These are phyloP conservation scores for Geotrypetes seraphini DNA, from an alignment of 2,797 vertebrate species.

Conservation along the genomic window DNA sequence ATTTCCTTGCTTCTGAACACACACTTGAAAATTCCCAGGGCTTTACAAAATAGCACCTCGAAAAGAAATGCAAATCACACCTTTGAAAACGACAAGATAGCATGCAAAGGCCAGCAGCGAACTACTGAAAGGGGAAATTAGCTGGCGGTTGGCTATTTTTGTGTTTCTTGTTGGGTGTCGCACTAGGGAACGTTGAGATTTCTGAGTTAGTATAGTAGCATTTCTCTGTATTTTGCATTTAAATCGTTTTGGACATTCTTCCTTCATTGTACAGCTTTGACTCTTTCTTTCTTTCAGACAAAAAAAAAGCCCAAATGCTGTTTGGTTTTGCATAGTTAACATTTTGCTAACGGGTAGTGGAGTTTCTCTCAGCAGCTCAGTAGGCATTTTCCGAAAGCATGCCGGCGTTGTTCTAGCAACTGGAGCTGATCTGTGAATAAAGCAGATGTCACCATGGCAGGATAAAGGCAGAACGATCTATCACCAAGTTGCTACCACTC, in stretches of 20 bases:
- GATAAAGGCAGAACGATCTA: slow-evolving; percentile 57
- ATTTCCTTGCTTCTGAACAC: too few relatives aligned
- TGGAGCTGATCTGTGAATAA: slow-evolving; percentile 71
- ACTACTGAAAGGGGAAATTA: slow-evolving; percentile 15
- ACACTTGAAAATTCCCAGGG: not conserved
- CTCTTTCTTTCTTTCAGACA: slow-evolving; percentile 38
- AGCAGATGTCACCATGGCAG: slow-evolving; percentile 72
- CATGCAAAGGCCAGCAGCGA: not conserved
- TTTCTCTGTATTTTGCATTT: slow-evolving; percentile 55
- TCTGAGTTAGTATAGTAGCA: slow-evolving; percentile 40
- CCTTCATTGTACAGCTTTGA: slow-evolving; percentile 38
- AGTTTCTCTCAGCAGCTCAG: slow-evolving; percentile 65
- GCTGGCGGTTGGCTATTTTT: slow-evolving; percentile 33
- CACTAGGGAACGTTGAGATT: slow-evolving; percentile 35
- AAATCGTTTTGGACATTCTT: slow-evolving; percentile 77
- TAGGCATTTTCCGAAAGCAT: slow-evolving; percentile 75
- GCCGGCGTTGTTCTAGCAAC: slow-evolving; percentile 77
- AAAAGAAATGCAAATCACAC: too few relatives aligned
- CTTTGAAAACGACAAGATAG: too few relatives aligned
- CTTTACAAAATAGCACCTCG: too few relatives aligned
- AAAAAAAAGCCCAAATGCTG: slow-evolving; percentile 67
- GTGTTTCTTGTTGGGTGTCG: slow-evolving; percentile 32
- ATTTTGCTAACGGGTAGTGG: slow-evolving; percentile 63
- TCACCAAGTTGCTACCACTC: slow-evolving; percentile 55
- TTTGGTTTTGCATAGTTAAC: slow-evolving; percentile 78